A percentile compares a stretch with the other conserved stretches of the same genome.
Evolutionary conservation across 64 coral and sea anemone species (phyloP).

Genomic region (Anthopleura sola): DNA sequence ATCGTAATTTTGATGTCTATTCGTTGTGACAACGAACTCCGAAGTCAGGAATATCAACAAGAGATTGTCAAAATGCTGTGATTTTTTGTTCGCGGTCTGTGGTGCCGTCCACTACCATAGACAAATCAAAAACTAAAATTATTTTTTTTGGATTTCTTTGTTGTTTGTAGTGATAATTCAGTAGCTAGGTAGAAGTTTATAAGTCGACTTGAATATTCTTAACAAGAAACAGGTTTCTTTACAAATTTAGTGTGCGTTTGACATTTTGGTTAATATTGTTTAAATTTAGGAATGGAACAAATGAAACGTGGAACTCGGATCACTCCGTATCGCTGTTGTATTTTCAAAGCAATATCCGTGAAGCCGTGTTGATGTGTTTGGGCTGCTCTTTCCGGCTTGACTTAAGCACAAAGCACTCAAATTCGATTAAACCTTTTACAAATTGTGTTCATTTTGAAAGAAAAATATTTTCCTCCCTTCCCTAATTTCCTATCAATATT

Average conservation of each 20-base stretch:
- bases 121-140: not conserved
- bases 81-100: not conserved
- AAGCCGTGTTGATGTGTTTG: not conserved
- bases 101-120: not conserved
- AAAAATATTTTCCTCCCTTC: not conserved
- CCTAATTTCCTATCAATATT: not conserved
- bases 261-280: not conserved
- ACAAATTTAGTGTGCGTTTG: not conserved
- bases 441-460: not conserved
- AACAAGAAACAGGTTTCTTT: conserved; percentile 5
- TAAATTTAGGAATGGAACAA: not conserved
- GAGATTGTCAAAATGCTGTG: not conserved
- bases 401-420: not conserved
- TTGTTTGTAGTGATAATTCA: not conserved
- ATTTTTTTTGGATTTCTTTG: not conserved
- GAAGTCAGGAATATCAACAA: not conserved
- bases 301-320: not conserved
- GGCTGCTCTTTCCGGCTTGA: not conserved
- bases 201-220: not conserved
- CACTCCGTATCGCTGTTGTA: not conserved
- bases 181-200: not conserved
- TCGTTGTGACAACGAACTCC: not conserved
- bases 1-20: not conserved
- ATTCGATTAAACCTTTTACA: not conserved
- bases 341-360: not conserved